Evolutionary conservation across 1,140 invertebrate genomes (phyloP).

Genomic region (Antheraea pernyi): DNA sequence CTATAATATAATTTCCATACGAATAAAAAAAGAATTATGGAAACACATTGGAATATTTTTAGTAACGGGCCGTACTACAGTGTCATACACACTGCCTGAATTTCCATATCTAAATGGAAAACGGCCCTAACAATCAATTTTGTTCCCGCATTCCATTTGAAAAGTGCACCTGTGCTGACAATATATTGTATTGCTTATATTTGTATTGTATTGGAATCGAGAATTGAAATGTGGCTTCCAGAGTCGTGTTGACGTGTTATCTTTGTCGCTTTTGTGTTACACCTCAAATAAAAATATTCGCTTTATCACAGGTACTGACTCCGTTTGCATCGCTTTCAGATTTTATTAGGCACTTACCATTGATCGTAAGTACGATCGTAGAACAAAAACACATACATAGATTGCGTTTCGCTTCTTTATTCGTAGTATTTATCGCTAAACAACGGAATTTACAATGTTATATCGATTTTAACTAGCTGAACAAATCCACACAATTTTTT

Average conservation of each 20-base stretch:
- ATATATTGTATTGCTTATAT: conserved; percentile 50
- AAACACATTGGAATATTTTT: conserved; percentile 42
- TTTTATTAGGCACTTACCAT: no score
- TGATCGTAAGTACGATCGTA: no score
- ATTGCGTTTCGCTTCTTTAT: no score
- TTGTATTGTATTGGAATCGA: conserved; percentile 30
- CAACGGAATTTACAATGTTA: no score
- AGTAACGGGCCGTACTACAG: conserved; percentile 36
- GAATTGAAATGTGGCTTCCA: conserved; percentile 27
- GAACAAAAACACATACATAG: no score
- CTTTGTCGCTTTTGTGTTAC: conserved; percentile 17
- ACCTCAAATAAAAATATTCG: not conserved
- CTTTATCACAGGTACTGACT: not conserved
- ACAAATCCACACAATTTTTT: no score
- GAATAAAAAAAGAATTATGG: conserved; percentile 5
- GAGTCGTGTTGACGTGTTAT: conserved; percentile 10
- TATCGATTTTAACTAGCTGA: no score
- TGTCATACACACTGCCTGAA: conserved; percentile 60
- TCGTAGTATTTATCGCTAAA: no score
- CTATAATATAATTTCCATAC: not conserved
- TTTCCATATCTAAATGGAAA: conserved; percentile 78
- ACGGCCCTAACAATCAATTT: conserved; percentile 73
- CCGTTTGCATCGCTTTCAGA: not conserved
- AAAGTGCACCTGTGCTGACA: conserved; percentile 66
- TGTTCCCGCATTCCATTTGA: conserved; percentile 68